Evolutionary conservation across 1,140 invertebrate species (phyloP), one percentile per base, ranked within the genome.

Genomic region (Psilanteris sp.): DNA sequence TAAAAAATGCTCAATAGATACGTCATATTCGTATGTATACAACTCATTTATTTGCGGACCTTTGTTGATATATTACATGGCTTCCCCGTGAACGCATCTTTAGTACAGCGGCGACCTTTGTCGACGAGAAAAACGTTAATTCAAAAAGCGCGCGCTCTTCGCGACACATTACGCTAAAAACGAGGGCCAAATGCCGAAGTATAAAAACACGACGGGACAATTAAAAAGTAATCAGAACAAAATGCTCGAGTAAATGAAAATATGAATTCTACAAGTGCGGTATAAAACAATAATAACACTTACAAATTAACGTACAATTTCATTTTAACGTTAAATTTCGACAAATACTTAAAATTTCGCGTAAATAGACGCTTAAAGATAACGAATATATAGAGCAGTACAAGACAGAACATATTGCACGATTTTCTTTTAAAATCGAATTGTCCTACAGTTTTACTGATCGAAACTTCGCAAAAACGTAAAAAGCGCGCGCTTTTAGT

Each of bases 61-160:
- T 70, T 43, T 68, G 22, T 62, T 76, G 55, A 62, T 79, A 79
- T 72, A 75, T 77, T 79, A 79, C 78, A 79, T 43, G 26, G 10
- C 27, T 66, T 34, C 34, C 62, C 32, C 41, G 54, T 34, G 31
- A 41, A 55, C 15, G 14, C 29, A 57, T 48, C 26, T 55, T 44
- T 31, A 34, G 15, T 48, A 68, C 64, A 57, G 22, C 41, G 62
- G 52, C 50, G 62, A 57, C 43, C 7, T 46, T 3, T 18, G 32
- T 57, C 15, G 26, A 20, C 34, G 36, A 66, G 27, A 52, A 52
- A 41, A 43, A 70, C 27, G 8, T 27, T 22, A 8, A 20, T 37
- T 29, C 8, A 48, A 68, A 68, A 54, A 55, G 50, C 34, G 50
- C 62, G 43, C 62, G 37, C 62, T 55, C 13, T 34, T 44, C 14